Evolutionary conservation across 2,113 vertebrate genomes (phyloP).

Genomic region (Macheiramphus alcinus): DNA sequence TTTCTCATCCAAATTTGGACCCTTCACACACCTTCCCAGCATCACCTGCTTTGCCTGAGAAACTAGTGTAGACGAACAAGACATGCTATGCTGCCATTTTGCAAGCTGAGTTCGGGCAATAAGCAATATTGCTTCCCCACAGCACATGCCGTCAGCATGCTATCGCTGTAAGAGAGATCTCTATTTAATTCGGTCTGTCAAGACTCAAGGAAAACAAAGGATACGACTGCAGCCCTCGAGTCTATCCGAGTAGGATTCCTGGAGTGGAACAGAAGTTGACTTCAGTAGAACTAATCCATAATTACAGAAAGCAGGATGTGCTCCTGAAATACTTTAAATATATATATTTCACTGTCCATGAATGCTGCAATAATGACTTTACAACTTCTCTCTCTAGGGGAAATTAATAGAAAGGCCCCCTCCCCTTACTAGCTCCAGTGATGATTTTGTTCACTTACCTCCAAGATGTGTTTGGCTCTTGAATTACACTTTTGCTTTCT

Average conservation of each 20-base stretch:
- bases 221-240: neutral
- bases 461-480: neutral
- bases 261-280: neutral
- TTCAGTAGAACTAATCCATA: neutral
- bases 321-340: neutral
- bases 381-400: neutral
- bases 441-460: neutral
- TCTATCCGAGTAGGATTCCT: neutral
- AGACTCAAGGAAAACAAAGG: neutral
- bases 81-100: neutral
- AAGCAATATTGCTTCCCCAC: neutral
- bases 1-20: constrained; percentile 4
- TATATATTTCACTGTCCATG: neutral
- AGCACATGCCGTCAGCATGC: neutral
- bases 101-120: neutral
- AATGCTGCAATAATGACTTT: neutral
- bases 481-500: neutral
- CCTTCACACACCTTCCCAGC: neutral
- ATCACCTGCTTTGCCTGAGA: neutral
- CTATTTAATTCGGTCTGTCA: neutral
- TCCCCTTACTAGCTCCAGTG: neutral
- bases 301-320: neutral
- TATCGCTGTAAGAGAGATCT: neutral
- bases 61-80: neutral
- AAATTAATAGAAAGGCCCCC: neutral